Evolutionary conservation across 2,797 vertebrate species (phyloP).

Genomic region (Acanthurus leucopareius): DNA sequence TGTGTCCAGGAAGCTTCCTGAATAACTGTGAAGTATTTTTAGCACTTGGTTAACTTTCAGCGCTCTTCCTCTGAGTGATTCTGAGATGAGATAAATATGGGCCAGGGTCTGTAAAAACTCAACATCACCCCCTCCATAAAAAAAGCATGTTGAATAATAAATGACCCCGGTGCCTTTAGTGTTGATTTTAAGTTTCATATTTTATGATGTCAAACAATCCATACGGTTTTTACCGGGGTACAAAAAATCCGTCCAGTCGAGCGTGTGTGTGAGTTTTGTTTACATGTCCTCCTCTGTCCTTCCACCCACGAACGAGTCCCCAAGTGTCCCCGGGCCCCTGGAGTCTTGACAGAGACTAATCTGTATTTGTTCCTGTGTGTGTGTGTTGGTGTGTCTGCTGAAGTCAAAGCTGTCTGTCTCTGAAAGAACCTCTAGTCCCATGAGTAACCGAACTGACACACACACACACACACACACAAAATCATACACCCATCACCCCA

Average conservation of each 20-base stretch:
- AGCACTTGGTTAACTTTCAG: no score
- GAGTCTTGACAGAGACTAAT: conserved; percentile 77
- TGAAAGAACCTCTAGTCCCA: conserved; percentile 73
- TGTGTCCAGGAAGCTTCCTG: neutral
- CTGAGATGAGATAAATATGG: neutral
- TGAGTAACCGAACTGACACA: conserved; percentile 74
- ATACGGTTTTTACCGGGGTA: neutral
- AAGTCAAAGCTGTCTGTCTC: conserved; percentile 76
- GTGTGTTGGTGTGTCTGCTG: conserved; percentile 57
- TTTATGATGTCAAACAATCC: neutral
- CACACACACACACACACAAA: conserved; percentile 47
- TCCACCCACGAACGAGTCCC: conserved; percentile 60
- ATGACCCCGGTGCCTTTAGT: neutral
- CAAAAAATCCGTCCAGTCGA: neutral
- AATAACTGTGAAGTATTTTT: no score
- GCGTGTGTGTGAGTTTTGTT: conserved; percentile 21
- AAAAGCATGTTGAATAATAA: neutral
- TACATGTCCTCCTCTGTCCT: conserved; percentile 59
- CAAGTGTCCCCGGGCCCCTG: conserved; percentile 63
- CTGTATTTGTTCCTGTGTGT: conserved; percentile 39
- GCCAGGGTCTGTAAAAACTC: neutral
- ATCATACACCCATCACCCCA: conserved; percentile 28
- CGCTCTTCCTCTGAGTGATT: neutral
- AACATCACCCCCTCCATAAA: neutral
- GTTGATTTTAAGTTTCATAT: neutral